Base-by-base conservation (phyloP, 1,140 invertebrate species). In the Drosophila pseudoobscura region DNA sequence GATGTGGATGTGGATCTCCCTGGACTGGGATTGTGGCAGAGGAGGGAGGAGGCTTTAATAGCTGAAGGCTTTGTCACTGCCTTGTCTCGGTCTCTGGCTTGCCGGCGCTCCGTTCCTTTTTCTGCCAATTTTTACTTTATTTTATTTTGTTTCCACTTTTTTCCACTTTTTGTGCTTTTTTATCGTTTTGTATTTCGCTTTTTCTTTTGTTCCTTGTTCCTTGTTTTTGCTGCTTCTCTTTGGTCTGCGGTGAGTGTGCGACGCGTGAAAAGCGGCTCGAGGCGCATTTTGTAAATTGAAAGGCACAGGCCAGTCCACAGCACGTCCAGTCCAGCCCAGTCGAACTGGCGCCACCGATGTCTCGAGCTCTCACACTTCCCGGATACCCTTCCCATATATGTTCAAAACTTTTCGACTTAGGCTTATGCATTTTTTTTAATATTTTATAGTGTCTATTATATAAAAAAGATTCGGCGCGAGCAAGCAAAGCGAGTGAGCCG, bases 211-310 rank as follows among this genome's bases (percentile, higher is more conserved):
- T 15, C 15, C 15, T 15, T 15, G 6, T 58, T 41, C n/a, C 9
- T n/a, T 3, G 2, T 31, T 51, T 46, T 22, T 13, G 17, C 43
- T 11, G 7, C n/a, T 54, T 8, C 15, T 45, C 41, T 50, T 8
- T 20, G n/a, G 31, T 9, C 26, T 62, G 52, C 52, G 52, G 54
- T 15, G 63, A 69, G 65, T 68, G 43, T 52, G 59, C 53, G 59
- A 53, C 61, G 72, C 72, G 72, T 65, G 57, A 74, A 75, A 75
- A 75, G 63, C 63, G 13, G 53, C 60, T 65, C 49, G 44, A 74
- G 72, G 72, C 72, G 72, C 74, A 75, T 64, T 75, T 65, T 75
- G 72, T 49, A 74, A 74, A 75, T 75, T 75, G 72, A 74, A 74
- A 75, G 53, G 15, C 72, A 53, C 39, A 29, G 31, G 26, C 20